Conservation (phyloP, 2,113 vertebrate species). For the Scomber japonicus region DNA sequence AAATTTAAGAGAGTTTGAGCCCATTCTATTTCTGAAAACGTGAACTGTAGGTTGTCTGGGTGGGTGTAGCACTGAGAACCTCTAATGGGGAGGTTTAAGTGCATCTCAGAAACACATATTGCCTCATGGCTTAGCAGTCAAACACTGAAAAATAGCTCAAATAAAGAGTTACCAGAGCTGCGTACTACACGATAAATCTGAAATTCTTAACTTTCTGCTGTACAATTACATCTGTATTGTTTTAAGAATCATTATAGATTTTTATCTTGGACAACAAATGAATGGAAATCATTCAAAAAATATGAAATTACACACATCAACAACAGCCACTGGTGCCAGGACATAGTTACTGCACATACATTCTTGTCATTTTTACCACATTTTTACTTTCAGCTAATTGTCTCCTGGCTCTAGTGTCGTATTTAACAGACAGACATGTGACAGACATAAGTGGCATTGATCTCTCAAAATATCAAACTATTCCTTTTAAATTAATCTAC, state of each 20-base stretch:
- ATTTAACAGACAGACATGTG: too few relatives aligned
- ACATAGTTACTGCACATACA: too few relatives aligned
- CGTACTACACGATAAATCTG: conserved; percentile 8
- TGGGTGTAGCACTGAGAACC: conserved; percentile 71
- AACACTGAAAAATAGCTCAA: conserved; percentile 54
- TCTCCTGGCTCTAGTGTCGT: too few relatives aligned
- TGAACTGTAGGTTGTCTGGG: conserved; percentile 69
- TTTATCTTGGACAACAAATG: neutral
- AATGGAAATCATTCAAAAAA: neutral
- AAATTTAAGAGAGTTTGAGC: conserved; percentile 57
- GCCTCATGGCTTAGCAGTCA: conserved; percentile 40
- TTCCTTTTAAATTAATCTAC: too few relatives aligned
- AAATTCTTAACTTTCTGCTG: conserved; percentile 6
- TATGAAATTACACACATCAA: neutral
- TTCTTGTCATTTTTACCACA: too few relatives aligned
- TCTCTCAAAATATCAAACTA: neutral
- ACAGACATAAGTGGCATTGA: too few relatives aligned
- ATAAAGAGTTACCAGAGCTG: conserved; percentile 31
- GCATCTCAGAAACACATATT: conserved; percentile 52
- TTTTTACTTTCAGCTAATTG: too few relatives aligned
- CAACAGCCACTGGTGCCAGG: too few relatives aligned
- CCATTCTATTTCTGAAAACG: conserved; percentile 73
- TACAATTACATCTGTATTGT: neutral
- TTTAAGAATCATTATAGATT: neutral
- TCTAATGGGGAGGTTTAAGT: conserved; percentile 74